Base-by-base conservation (phyloP, 2,888 invertebrate species). In the Parascotia fuliginaria region DNA sequence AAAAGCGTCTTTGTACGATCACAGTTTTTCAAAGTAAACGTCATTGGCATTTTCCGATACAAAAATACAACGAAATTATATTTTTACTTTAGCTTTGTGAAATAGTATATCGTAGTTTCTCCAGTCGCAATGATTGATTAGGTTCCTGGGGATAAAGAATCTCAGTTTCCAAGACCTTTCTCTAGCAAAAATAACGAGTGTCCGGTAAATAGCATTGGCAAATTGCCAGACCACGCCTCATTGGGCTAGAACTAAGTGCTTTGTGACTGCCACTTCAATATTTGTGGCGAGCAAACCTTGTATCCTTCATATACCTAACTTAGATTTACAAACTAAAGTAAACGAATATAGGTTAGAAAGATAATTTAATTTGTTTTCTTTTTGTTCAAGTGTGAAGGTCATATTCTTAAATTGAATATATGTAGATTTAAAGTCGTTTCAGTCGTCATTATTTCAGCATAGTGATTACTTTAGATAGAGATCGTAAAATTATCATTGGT, bases 141-240 rank as follows among this genome's bases (percentile, higher is more conserved):
- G 39, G 29, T 61, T 42, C 12, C 32, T 27, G 38, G 11, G 40
- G 40, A 58, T 65, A 55, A 49, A 55, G 38, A 51, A 37, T 46
- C 31, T 53, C 28, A 11, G 60, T 62, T 55, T 56, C 55, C 40
- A 59, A 56, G 51, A 52, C 34, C 51, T 53, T 56, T 60, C 53
- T 60, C 53, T 50, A 58, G 54, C 42, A 59, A 52, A 64, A 62
- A 57, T 62, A 62, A 60, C 57, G 56, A 54, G 55, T 60, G 60
- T 65, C 67, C 62, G 34, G 65, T 62, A 60, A 68, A 68, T 60
- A 65, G 47, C 47, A 52, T 54, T 68, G 67, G 68, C 51, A 40
- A 52, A 54, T 50, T 57, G 67, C 67, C 67, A 57, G 48, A 55
- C 42, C 57, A 57, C 62, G 57, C 69, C 62, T 62, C 62, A 65